Percentiles rank a stretch among this genome's conserved stretches.
Conservation (phyloP, 2,888 invertebrate species). For the Criorhina ranunculi region DNA sequence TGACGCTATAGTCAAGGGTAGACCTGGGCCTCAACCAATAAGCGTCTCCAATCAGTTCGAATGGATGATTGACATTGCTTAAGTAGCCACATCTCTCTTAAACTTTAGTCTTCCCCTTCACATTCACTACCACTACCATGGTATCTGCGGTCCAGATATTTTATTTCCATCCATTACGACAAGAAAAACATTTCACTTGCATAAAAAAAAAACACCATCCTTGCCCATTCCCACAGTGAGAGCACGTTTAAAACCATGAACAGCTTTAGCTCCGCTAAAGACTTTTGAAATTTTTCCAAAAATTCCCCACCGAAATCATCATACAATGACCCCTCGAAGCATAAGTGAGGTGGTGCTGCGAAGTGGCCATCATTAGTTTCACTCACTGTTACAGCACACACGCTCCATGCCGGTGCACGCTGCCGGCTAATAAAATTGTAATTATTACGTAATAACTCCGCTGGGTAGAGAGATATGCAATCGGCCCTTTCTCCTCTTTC, state of each 20-base stretch:
- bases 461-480: conserved; percentile 30
- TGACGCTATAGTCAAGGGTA: too few species aligned
- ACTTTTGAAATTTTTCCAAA: conserved; percentile 26
- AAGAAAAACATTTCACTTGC: conserved; percentile 24
- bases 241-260: background rate
- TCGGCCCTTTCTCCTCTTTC: background rate
- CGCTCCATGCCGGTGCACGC: conserved; percentile 13
- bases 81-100: too few species aligned
- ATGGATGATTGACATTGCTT: too few species aligned
- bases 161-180: conserved; percentile 1
- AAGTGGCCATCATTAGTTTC: conserved; percentile 12
- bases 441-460: conserved; percentile 64
- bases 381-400: conserved; percentile 1
- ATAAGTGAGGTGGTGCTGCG: background rate
- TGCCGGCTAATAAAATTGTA: conserved; percentile 62
- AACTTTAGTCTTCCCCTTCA: too few species aligned
- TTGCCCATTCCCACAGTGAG: background rate
- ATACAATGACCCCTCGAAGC: background rate
- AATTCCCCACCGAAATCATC: background rate
- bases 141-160: too few species aligned
- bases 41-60: too few species aligned
- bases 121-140: too few species aligned
- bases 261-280: background rate
- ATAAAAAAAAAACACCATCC: too few species aligned
- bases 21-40: too few species aligned